Evolutionary conservation across 37 sponge, comb jelly and placozoan genomes (phyloP).

Genomic region (Amphimedon queenslandica): DNA sequence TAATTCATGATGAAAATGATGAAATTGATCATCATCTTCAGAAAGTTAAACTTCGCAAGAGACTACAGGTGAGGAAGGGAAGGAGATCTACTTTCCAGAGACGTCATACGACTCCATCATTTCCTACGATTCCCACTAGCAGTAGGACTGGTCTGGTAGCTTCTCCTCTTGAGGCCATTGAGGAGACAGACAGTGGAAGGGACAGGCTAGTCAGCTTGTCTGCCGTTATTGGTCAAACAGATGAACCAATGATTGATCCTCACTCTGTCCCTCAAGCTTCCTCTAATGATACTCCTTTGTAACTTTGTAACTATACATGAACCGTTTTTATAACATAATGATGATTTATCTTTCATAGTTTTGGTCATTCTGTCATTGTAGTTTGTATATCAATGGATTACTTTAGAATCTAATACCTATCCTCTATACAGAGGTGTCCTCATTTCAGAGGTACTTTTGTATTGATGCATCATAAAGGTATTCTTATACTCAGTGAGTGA

Average conservation of each 20-base stretch:
- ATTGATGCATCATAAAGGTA: too few species aligned
- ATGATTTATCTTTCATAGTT: too few species aligned
- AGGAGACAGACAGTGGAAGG: background rate
- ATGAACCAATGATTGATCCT: too few species aligned
- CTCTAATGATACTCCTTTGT: conserved; percentile 1
- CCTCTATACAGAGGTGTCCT: too few species aligned
- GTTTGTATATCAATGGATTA: too few species aligned
- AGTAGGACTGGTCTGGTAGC: background rate
- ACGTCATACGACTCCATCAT: conserved; percentile 4
- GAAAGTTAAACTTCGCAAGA: conserved; percentile 5
- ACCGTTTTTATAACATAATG: background rate
- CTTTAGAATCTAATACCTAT: too few species aligned
- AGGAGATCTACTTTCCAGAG: background rate
- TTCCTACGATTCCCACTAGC: background rate
- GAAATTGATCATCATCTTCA: conserved; percentile 44
- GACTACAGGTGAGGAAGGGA: background rate
- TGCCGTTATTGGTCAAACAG: too few species aligned
- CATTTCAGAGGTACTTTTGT: too few species aligned
- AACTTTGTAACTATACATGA: background rate
- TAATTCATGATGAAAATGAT: conserved; percentile 22
- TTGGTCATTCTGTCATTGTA: too few species aligned
- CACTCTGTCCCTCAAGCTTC: background rate
- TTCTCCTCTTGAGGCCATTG: background rate
- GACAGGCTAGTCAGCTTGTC: too few species aligned
- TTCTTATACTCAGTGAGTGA: too few species aligned